These are phyloP conservation scores for Rhimphoctona megacephalus DNA, from an alignment of 2,888 invertebrate species.

Conservation along the genomic window DNA sequence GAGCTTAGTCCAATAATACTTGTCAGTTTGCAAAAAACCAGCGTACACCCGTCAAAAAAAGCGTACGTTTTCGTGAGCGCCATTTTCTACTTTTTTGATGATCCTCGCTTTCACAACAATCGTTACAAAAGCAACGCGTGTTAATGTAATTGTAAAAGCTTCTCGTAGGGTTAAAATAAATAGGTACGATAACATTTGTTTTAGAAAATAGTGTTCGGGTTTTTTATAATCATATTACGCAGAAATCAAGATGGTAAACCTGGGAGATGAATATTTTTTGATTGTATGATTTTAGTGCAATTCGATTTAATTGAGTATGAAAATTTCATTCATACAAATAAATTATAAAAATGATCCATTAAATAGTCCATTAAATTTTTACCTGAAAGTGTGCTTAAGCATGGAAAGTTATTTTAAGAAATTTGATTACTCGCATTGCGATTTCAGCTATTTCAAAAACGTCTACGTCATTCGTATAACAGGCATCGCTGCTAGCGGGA, in stretches of 20 bases:
- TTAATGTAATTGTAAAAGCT: too few relatives aligned
- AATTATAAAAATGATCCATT: neutral
- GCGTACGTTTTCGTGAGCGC: too few relatives aligned
- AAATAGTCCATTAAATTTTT: neutral
- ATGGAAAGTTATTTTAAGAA: neutral
- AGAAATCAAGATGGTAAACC: neutral
- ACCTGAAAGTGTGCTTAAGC: neutral
- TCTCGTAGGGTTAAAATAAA: too few relatives aligned
- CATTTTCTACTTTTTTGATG: too few relatives aligned
- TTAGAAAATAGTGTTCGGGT: too few relatives aligned
- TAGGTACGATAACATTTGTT: too few relatives aligned
- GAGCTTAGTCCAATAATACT: neutral
- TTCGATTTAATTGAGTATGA: neutral
- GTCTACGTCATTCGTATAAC: neutral
- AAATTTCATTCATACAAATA: neutral
- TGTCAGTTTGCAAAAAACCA: neutral
- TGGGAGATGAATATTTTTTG: neutral
- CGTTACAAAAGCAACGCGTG: too few relatives aligned
- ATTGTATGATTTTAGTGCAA: neutral
- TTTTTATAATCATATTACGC: too few relatives aligned
- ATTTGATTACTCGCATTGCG: neutral
- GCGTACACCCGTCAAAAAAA: neutral
- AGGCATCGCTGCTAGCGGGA: neutral
- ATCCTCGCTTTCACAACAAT: too few relatives aligned
- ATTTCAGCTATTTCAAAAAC: neutral